phyloP scores from a whole-genome alignment of 2,797 vertebrate species.

The Gymnothorax reevesii region DNA sequence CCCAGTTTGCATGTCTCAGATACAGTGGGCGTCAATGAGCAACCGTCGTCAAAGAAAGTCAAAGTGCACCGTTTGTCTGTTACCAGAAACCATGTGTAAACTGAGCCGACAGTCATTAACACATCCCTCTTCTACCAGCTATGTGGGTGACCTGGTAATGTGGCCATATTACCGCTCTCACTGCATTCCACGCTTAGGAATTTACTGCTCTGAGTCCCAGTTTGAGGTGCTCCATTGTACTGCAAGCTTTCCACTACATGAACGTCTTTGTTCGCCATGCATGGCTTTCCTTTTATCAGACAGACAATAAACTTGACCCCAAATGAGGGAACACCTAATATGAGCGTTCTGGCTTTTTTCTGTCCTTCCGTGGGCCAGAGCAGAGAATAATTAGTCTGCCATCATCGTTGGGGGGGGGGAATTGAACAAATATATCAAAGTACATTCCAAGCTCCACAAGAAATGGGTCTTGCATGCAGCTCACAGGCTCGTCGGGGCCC shows the following conservation, averaged over 20 bases:
- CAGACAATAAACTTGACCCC: conserved; percentile 64
- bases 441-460: conserved; percentile 39
- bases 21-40: neutral
- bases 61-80: neutral
- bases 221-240: conserved; percentile 70
- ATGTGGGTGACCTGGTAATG: conserved; percentile 68
- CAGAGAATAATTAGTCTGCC: conserved; percentile 34
- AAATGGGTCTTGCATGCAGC: conserved; percentile 41
- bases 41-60: too few species aligned
- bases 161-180: conserved; percentile 66
- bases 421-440: conserved; percentile 28
- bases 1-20: neutral
- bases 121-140: conserved; percentile 59
- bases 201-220: conserved; percentile 60
- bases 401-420: conserved; percentile 24
- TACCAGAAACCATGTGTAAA: neutral
- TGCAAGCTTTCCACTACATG: conserved; percentile 60
- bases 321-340: conserved; percentile 70
- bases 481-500: conserved; percentile 34
- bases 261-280: conserved; percentile 62
- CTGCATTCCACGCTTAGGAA: conserved; percentile 53
- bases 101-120: conserved; percentile 26
- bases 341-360: conserved; percentile 39
- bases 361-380: conserved; percentile 32
- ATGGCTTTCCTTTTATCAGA: conserved; percentile 60